These are phyloP conservation scores for Acanthacorydalis orientalis DNA, from an alignment of 2,888 invertebrate genomes.

Conservation along the genomic window DNA sequence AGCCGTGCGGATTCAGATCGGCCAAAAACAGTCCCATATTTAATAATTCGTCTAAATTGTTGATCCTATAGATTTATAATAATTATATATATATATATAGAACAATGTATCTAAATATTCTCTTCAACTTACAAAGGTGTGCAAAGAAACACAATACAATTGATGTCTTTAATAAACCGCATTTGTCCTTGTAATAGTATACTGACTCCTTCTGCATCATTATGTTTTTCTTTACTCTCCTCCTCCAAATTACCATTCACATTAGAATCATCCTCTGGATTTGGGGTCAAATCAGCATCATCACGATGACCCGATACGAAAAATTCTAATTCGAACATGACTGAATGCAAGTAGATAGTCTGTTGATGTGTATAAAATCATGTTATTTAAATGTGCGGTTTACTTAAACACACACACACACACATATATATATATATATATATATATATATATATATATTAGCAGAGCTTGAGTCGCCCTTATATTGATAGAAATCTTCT, in stretches of 20 bases:
- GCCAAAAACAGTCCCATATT: slow-evolving; percentile 65
- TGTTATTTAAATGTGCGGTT: slow-evolving; percentile 2
- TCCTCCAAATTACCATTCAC: background rate
- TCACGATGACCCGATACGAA: slow-evolving; percentile 18
- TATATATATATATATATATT: too few species aligned
- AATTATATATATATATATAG: background rate
- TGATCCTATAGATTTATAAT: slow-evolving; percentile 37
- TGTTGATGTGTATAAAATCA: slow-evolving; percentile 18
- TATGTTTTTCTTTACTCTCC: background rate
- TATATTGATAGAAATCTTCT: too few species aligned
- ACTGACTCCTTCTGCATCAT: slow-evolving; percentile 18
- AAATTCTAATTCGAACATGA: slow-evolving; percentile 72
- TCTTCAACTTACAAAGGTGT: slow-evolving; percentile 61
- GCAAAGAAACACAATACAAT: slow-evolving; percentile 69
- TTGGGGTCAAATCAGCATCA: slow-evolving; percentile 7
- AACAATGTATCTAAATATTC: background rate
- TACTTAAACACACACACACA: background rate
- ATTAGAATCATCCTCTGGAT: background rate
- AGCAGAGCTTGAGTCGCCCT: too few species aligned
- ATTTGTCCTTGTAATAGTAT: slow-evolving; percentile 76
- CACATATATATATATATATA: too few species aligned
- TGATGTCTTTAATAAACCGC: slow-evolving; percentile 62
- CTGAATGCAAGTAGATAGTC: slow-evolving; percentile 64
- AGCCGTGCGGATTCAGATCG: slow-evolving; percentile 71
- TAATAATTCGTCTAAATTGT: slow-evolving; percentile 66